Evolutionary conservation across 2,888 invertebrate genomes (phyloP).

Genomic region (Erpobdella octoculata): DNA sequence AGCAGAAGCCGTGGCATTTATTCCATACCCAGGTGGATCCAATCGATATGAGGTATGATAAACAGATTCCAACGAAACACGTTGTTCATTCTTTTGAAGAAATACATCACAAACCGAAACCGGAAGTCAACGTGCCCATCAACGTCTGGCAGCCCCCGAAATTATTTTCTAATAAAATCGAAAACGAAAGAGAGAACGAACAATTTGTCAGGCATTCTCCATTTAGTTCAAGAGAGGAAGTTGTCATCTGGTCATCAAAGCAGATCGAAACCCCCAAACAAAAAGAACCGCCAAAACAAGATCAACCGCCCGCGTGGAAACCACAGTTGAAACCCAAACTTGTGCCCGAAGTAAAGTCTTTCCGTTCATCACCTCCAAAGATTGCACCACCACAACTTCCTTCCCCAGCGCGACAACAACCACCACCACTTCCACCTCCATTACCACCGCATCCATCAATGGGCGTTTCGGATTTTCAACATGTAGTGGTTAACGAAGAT

Average conservation of each 20-base stretch:
- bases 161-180: no score
- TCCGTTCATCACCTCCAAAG: neutral
- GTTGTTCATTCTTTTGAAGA: neutral
- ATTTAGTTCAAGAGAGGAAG: conserved; percentile 4
- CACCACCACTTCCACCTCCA: conserved; percentile 8
- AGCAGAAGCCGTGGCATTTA: neutral
- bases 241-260: conserved; percentile 27
- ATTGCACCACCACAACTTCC: neutral
- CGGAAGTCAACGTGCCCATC: neutral
- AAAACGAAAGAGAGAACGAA: no score
- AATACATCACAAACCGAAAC: neutral
- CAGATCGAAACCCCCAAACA: neutral
- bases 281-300: neutral
- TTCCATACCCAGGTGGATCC: neutral
- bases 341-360: no score
- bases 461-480: neutral
- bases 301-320: neutral
- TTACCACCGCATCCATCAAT: neutral
- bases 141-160: neutral
- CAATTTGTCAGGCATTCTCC: no score
- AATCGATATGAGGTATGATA: neutral
- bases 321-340: neutral
- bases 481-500: conserved; percentile 13
- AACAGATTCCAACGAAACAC: neutral
- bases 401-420: neutral